Evolutionary conservation across 1,140 invertebrate species (phyloP), one percentile per base, ranked within the genome.

Genomic region (Neodiprion fabricii): DNA sequence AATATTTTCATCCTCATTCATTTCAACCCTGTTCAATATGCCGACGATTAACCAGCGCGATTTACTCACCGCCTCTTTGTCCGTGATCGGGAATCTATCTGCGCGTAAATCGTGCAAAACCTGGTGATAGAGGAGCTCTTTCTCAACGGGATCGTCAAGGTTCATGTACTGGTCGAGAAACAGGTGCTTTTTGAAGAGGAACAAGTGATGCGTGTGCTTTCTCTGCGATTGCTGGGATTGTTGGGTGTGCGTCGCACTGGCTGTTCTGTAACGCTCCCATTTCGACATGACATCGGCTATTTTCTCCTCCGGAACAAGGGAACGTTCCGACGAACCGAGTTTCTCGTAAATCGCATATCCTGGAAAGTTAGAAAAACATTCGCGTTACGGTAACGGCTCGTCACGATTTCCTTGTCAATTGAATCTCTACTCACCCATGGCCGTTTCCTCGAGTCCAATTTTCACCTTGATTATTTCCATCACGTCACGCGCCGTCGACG

Each of bases 81-180:
- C 95, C 23, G 95, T 95, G 48, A 98, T 94, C 1, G 96, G 97
- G 82, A 97, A 96, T 21, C 96, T 90, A 89, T 98, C 96, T 74
- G 95, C 95, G 75, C 96, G 91, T 21, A 99, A 91, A 82, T 95
- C 94, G 82, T 97, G 95, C 67, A 98, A 89, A 48, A 98, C 94
- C 89, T 99, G 97, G 89, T 98, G 96, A 87, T 98, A 98, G n/a
- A 99, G 85, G 28, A 99, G 88, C 87, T 99, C 97, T 86, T 98
- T 97, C 87, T 99, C 97, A 1, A 98, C 96, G 0, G 94, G 94
- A 88, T 97, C 96, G 72, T 92, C 93, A 77, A 93, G 88, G 86
- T 96, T 96, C 85, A 96, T 94, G 83, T 92, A 98, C 75, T 92
- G 93, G 89, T 94, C 96, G 79, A 95, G 91, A 89, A 98, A 98